Evolutionary conservation across 35 echinoderm and acorn worm species (phyloP).

Genomic region (Strongylocentrotus purpuratus): DNA sequence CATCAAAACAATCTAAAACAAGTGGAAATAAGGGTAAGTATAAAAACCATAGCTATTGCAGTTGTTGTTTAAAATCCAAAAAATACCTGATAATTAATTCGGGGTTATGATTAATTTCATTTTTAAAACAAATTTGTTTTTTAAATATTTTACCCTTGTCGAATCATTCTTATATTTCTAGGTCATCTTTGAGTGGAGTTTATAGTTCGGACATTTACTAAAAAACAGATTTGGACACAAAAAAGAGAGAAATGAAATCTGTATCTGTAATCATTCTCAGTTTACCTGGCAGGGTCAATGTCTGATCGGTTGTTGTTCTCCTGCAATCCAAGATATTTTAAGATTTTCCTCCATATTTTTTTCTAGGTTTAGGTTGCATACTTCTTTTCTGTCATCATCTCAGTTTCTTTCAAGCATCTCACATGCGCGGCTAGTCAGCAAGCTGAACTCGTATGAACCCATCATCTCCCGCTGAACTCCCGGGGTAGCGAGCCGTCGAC

Average conservation of each 20-base stretch:
- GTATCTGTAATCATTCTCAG: neutral
- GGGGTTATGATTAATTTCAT: neutral
- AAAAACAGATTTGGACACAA: neutral
- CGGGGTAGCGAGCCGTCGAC: constrained; percentile 15
- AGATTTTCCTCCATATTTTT: constrained; percentile 19
- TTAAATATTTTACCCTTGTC: too few relatives aligned
- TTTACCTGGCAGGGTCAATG: constrained; percentile 19
- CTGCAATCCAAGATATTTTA: constrained; percentile 8
- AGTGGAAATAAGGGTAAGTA: too few relatives aligned
- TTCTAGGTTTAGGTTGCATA: constrained; percentile 14
- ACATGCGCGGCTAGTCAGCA: neutral
- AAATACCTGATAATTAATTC: neutral
- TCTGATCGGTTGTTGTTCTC: constrained; percentile 33
- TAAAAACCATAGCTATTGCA: too few relatives aligned
- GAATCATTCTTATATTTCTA: neutral
- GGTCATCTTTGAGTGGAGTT: neutral
- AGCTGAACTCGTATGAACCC: constrained; percentile 40
- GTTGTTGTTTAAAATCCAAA: too few relatives aligned
- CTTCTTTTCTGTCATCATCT: constrained; percentile 27
- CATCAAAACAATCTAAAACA: too few relatives aligned
- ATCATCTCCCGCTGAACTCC: constrained; percentile 37
- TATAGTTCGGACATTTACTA: neutral
- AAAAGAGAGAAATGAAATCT: neutral
- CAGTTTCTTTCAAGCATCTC: neutral
- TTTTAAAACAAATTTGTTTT: neutral